Evolutionary conservation across 2,113 vertebrate genomes (phyloP), one percentile per base, ranked within the genome.

Genomic region (Boleophthalmus pectinirostris): DNA sequence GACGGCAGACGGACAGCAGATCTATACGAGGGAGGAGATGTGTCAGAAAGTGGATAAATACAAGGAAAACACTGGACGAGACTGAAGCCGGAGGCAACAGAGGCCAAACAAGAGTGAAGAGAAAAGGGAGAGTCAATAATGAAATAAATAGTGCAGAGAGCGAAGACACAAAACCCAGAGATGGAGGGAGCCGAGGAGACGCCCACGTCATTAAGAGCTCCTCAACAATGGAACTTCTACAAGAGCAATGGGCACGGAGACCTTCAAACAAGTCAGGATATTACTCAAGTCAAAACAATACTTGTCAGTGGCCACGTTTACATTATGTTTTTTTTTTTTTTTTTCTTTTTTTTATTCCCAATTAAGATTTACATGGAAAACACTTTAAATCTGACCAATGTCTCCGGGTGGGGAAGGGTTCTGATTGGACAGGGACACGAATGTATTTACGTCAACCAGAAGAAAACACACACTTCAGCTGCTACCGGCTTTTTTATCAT

Each of bases 1-100:
- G 83, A 81, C 79, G 77, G 79, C 75, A 77, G 68, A 64, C 60
- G 82, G 86, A 85, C 85, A 83, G 78, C 75, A 78, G 75, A 89
- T 91, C 90, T 56, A 88, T 89, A 90, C 79, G 81, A 82, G 66
- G 89, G 86, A 82, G 89, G 84, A 78, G 81, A 89, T 13, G 58
- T 86, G 83, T 87, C 82, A 79, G 64, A 25, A 45, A 70, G 58
- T 56, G 72, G 74, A 84, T 75, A 85, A 88, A 86, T 82, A 80
- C 46, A 43, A 74, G 72, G 64, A 69, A 69, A 83, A 74, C 47
- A 85, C 66, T 75, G 76, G 68, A 75, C 77, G n/a, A 58, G 85
- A 64, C 58, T 18, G 43, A 78, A 69, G 69, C 67, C 65, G 75
- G 69, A 33, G 80, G 76, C 74, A 80, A 45, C 15, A 6, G n/a